phyloP scores from a whole-genome alignment of 2,797 vertebrate species.

The Decapterus maruadsi region DNA sequence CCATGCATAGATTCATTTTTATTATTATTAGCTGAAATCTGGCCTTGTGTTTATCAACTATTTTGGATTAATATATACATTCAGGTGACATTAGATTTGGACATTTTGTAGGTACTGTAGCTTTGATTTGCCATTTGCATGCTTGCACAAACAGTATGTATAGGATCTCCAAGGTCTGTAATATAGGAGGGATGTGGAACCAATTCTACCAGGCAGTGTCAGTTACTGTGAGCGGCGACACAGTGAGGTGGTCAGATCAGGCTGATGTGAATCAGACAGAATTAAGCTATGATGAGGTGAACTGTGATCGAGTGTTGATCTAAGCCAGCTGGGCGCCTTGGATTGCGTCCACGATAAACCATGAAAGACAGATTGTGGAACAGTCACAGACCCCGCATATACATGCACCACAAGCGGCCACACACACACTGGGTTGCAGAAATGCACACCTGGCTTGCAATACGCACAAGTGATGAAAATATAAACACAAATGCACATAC shows the following conservation, averaged over 20 bases:
- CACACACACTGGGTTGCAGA: slow-evolving; percentile 34
- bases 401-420: slow-evolving; percentile 22
- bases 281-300: slow-evolving; percentile 76
- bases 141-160: slow-evolving; percentile 31
- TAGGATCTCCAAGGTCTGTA: slow-evolving; percentile 52
- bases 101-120: slow-evolving; percentile 23
- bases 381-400: slow-evolving; percentile 50
- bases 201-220: slow-evolving; percentile 60
- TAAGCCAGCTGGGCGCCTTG: slow-evolving; percentile 80
- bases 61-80: slow-evolving; percentile 8
- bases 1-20: neutral
- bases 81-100: slow-evolving; percentile 19
- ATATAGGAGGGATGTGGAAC: slow-evolving; percentile 59
- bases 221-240: slow-evolving; percentile 58
- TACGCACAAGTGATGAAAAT: slow-evolving; percentile 29
- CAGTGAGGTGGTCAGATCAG: slow-evolving; percentile 65
- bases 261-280: slow-evolving; percentile 70
- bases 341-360: slow-evolving; percentile 66
- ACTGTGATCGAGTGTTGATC: slow-evolving; percentile 80
- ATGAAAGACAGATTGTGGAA: slow-evolving; percentile 73
- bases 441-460: slow-evolving; percentile 26
- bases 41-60: neutral
- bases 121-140: slow-evolving; percentile 52
- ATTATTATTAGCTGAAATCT: slow-evolving; percentile 4
- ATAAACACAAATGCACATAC: slow-evolving; percentile 23